Percentiles rank a stretch among this genome's conserved stretches.
Conservation (phyloP, 92 coral and sea anemone genomes). For the Plumapathes pennacea region DNA sequence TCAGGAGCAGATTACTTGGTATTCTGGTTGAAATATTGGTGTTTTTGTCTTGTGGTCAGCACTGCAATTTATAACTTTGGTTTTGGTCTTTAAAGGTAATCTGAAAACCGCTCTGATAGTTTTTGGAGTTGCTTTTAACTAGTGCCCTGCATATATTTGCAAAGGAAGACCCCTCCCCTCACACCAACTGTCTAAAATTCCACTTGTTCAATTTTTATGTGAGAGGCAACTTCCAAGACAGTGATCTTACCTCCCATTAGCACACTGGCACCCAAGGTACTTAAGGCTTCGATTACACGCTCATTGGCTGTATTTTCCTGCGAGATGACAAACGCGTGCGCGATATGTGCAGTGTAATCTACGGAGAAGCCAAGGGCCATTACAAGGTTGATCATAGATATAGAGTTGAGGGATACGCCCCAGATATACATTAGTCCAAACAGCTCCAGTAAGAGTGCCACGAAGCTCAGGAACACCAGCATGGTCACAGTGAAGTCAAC, state of each 20-base stretch:
- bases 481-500: constrained; percentile 38
- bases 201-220: no score
- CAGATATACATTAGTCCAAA: constrained; percentile 70
- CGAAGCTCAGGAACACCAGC: constrained; percentile 49
- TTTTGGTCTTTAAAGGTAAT: no score
- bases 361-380: constrained; percentile 53
- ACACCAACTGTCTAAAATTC: no score
- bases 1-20: no score
- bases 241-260: constrained; percentile 54
- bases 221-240: no score
- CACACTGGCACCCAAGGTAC: constrained; percentile 59
- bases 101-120: no score
- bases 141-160: no score
- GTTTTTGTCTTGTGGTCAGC: no score
- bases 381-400: constrained; percentile 53
- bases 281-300: constrained; percentile 56
- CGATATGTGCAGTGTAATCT: constrained; percentile 47
- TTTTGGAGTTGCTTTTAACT: no score
- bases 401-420: constrained; percentile 56
- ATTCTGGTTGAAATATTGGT: no score
- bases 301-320: constrained; percentile 30
- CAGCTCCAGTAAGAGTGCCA: constrained; percentile 51
- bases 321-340: constrained; percentile 38
- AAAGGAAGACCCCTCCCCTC: no score
- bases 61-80: no score